A percentile compares a stretch with the other conserved stretches of the same genome.
phyloP scores from a whole-genome alignment of 2,113 vertebrate species.

The Tragelaphus buxtoni region DNA sequence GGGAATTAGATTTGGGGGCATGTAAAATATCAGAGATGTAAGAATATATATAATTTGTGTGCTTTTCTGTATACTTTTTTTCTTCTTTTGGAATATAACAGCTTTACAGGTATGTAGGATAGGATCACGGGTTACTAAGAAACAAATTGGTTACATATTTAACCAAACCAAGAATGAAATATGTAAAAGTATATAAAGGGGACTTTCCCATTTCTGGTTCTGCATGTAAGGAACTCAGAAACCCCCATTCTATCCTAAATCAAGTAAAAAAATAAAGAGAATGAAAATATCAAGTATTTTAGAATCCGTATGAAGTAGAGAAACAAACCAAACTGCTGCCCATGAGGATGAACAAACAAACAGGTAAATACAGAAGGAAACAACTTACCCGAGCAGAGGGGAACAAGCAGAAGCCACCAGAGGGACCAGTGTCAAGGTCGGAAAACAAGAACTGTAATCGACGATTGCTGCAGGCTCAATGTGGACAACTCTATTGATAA shows the following conservation, averaged over 20 bases:
- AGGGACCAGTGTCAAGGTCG: accelerated
- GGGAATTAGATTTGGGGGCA: background rate
- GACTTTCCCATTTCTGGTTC: background rate
- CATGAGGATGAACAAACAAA: background rate
- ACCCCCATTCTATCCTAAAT: background rate
- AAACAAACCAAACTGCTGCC: background rate
- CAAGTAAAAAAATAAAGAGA: background rate
- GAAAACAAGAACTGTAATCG: background rate
- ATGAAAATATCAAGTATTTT: background rate
- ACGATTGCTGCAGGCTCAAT: accelerated
- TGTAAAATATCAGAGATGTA: background rate
- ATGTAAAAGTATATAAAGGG: background rate
- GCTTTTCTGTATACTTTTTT: background rate
- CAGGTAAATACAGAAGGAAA: background rate
- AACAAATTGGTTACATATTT: background rate
- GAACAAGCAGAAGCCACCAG: background rate
- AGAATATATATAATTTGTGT: background rate
- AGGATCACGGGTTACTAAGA: background rate
- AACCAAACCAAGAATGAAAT: background rate
- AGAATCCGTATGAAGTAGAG: background rate
- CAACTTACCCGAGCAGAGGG: background rate
- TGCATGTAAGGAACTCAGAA: background rate
- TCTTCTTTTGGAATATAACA: background rate
- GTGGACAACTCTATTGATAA: background rate
- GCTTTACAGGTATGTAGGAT: background rate